Base-by-base conservation (phyloP, 2,888 invertebrate genomes). In the Mellilla xanthometata region DNA sequence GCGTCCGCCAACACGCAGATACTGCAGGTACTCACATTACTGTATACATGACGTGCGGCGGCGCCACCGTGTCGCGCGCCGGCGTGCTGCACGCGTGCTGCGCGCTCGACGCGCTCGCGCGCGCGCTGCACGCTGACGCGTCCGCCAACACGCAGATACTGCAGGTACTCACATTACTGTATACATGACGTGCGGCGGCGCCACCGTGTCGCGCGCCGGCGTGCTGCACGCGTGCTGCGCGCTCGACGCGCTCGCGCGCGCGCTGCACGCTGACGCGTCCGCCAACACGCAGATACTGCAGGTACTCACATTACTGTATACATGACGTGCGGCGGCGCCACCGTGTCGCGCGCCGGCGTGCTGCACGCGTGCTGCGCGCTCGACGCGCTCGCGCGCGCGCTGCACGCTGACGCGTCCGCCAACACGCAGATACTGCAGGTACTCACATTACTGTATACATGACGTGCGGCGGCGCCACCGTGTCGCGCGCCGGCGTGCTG, bases 61-160 rank as follows among this genome's bases (percentile, higher is more conserved):
- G 93, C 19, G 72, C 72, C n/a, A 63, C 90, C 2, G 92, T 94
- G 28, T 88, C 94, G 23, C 91, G 94, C 71, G 74, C 65, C 41
- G 68, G 78, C 0, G 61, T 85, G 39, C 47, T 80, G 59, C 80
- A 81, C 72, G 64, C 73, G 38, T 76, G 83, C 56, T 58, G 68
- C 42, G 85, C 86, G 34, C 65, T 85, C 1, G 84, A 88, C 65
- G 86, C 85, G 15, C 63, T 83, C 6, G 73, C 87, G 0, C 59
- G 85, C 8, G 81, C 81, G 0, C 26, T 82, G 53, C 72, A 76
- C 56, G 77, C 84, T 0, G 89, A 88, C 60, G 81, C 78, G 0
- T 65, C 62, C 7, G 86, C 85, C 1, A 69, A 83, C 12, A 61
- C 69, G 2, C 76, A 80, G 11, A 70, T 84, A 12, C 56, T 82